Evolutionary conservation across 2,797 vertebrate species (phyloP).

Genomic region (Pantherophis alleghaniensis): DNA sequence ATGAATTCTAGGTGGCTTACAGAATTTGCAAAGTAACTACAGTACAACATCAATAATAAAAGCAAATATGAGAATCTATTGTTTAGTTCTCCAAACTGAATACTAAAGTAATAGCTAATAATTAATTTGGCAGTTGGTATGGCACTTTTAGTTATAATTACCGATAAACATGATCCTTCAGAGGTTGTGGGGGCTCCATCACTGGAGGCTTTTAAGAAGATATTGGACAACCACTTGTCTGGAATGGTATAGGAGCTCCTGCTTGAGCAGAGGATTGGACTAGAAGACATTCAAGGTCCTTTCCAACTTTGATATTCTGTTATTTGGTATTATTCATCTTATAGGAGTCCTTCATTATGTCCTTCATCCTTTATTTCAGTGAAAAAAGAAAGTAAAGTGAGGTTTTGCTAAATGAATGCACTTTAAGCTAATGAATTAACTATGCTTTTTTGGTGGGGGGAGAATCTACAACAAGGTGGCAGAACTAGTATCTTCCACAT

Average conservation of each 20-base stretch:
- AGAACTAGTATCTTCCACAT: neutral
- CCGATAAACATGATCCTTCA: neutral
- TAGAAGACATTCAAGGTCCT: neutral
- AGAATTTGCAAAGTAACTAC: neutral
- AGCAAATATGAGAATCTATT: neutral
- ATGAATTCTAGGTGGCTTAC: neutral
- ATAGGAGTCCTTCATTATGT: neutral
- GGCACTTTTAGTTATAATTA: neutral
- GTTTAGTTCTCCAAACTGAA: neutral
- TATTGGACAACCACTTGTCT: neutral
- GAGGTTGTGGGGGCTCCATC: neutral
- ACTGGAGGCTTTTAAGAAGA: neutral
- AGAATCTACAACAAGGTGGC: neutral
- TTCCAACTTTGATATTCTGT: neutral
- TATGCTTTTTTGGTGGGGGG: neutral
- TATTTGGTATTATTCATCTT: too few relatives aligned
- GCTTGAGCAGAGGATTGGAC: neutral
- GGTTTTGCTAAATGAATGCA: neutral
- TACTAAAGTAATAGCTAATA: neutral
- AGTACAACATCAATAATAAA: neutral
- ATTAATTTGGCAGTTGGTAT: neutral
- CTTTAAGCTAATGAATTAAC: neutral
- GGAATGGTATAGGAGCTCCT: neutral
- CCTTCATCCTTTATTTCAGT: neutral
- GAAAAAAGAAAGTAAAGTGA: neutral